Conservation (phyloP, 2,113 vertebrate species). For the Cavia porcellus region DNA sequence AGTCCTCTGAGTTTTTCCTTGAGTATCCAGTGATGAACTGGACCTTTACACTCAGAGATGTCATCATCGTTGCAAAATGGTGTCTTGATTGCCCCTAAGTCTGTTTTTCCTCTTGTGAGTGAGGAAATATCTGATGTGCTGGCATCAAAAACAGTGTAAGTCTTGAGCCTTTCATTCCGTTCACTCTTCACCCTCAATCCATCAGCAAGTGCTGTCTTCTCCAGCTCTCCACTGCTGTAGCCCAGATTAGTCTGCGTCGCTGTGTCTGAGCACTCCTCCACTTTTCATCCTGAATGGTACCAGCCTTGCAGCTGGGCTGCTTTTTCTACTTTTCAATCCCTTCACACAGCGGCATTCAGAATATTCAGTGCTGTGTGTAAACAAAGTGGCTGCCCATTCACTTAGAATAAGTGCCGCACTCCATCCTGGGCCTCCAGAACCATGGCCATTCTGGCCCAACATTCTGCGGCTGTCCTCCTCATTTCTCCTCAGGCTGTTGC, state of each 20-base stretch:
- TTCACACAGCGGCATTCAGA: not conserved
- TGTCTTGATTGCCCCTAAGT: not conserved
- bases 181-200: not conserved
- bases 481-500: not conserved
- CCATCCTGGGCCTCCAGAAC: fast-evolving
- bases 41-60: not conserved
- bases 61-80: not conserved
- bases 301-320: not conserved
- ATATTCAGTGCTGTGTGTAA: not conserved
- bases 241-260: fast-evolving
- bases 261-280: fast-evolving
- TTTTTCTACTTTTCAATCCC: not conserved
- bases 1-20: not conserved
- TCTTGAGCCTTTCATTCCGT: not conserved
- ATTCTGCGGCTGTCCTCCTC: fast-evolving
- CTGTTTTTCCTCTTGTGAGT: not conserved
- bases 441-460: not conserved
- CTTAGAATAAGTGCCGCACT: not conserved
- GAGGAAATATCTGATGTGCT: not conserved
- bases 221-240: not conserved
- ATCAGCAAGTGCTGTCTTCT: not conserved
- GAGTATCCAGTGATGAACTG: not conserved
- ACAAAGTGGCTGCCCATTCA: fast-evolving
- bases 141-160: fast-evolving
- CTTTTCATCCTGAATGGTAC: not conserved